Conservation (phyloP, 1,140 invertebrate genomes). For the Pogonomyrmex californicus region DNA sequence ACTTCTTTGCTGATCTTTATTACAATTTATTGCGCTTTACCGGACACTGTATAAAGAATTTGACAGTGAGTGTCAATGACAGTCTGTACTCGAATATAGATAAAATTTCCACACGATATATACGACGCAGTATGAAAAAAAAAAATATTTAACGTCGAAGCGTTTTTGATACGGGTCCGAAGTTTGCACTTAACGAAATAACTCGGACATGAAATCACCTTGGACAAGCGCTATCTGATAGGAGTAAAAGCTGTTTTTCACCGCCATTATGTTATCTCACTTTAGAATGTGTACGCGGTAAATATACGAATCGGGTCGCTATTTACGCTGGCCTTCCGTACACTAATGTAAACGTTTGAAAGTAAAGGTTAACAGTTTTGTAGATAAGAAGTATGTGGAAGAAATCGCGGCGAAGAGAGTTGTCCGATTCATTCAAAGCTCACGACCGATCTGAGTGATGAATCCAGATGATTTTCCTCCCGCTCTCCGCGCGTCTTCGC, state of each 20-base stretch:
- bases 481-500: not conserved
- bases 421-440: constrained; percentile 77
- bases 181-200: constrained; percentile 37
- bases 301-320: constrained; percentile 75
- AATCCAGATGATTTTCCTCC: constrained; percentile 44
- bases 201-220: constrained; percentile 55
- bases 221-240: constrained; percentile 50
- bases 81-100: not conserved
- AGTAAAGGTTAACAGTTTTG: constrained; percentile 81
- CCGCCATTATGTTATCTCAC: constrained; percentile 65
- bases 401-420: constrained; percentile 72
- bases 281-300: constrained; percentile 64
- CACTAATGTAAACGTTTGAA: constrained; percentile 73
- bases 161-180: not conserved
- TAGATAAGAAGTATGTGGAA: constrained; percentile 75
- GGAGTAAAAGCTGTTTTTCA: constrained; percentile 63
- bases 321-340: constrained; percentile 80
- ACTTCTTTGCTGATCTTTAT: not conserved
- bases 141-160: constrained; percentile 12
- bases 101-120: not conserved
- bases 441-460: constrained; percentile 28
- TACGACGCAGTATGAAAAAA: not conserved
- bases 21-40: not conserved
- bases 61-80: not conserved
- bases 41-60: not conserved